Percentiles rank a stretch among this genome's conserved stretches.
These are phyloP conservation scores for Eutrigla gurnardus DNA, from an alignment of 2,797 vertebrate species.

Conservation along the genomic window DNA sequence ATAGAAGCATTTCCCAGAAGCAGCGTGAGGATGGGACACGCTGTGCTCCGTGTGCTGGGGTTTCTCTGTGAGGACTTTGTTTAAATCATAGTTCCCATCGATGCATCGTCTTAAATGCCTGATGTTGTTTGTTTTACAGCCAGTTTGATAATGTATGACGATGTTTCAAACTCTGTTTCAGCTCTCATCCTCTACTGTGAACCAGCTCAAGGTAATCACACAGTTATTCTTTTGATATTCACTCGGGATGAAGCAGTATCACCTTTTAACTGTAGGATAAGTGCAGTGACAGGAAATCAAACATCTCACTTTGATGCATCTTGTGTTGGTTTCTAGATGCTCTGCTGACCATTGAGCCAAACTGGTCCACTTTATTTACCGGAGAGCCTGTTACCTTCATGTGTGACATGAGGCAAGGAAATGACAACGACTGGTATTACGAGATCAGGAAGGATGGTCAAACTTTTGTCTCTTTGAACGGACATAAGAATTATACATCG, in stretches of 20 bases:
- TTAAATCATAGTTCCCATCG: too few species aligned
- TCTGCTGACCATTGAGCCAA: slow-evolving; percentile 10
- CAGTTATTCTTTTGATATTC: not conserved
- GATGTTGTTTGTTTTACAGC: too few species aligned
- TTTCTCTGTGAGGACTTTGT: too few species aligned
- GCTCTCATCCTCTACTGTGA: not conserved
- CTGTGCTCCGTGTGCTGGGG: too few species aligned
- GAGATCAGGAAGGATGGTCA: accelerated
- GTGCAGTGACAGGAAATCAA: not conserved
- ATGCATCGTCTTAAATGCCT: too few species aligned
- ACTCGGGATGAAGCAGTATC: not conserved
- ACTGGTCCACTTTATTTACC: not conserved
- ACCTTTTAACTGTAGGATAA: not conserved
- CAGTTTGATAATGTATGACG: not conserved
- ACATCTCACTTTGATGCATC: not conserved
- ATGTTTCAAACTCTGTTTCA: not conserved
- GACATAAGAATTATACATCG: accelerated
- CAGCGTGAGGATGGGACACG: too few species aligned
- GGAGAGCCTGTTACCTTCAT: slow-evolving; percentile 5
- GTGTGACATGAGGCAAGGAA: not conserved
- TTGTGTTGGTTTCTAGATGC: slow-evolving; percentile 3
- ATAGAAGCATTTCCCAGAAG: too few species aligned
- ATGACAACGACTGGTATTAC: slow-evolving; percentile 1
- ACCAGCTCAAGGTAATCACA: slow-evolving; percentile 34
- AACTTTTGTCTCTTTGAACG: accelerated